Conservation (phyloP, 1,140 invertebrate genomes). For the Drosophila sp. region DNA sequence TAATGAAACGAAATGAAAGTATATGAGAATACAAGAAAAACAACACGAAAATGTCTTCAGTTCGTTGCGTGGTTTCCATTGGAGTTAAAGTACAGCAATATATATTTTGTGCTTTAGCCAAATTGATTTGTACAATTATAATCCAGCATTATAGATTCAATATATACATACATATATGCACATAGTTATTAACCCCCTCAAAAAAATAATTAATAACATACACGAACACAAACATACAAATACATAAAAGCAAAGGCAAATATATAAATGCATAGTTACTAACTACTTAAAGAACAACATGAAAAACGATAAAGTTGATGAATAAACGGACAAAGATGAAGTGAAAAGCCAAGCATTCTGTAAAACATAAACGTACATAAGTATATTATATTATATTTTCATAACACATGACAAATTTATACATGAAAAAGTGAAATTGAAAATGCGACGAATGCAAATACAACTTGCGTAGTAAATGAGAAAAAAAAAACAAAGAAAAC, state of each 20-base stretch:
- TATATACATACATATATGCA: slow-evolving; percentile 50
- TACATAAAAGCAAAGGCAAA: slow-evolving; percentile 61
- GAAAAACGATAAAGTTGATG: slow-evolving; percentile 1
- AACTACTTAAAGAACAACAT: slow-evolving; percentile 52
- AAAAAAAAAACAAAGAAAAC: slow-evolving; percentile 66
- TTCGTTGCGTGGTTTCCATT: slow-evolving; percentile 77
- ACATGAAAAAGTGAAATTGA: slow-evolving; percentile 63
- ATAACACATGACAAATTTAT: slow-evolving; percentile 83
- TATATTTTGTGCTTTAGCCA: slow-evolving; percentile 69
- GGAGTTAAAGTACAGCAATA: slow-evolving; percentile 53
- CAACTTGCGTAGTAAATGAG: slow-evolving; percentile 80
- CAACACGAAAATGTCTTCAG: slow-evolving; percentile 65
- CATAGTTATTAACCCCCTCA: slow-evolving; percentile 45
- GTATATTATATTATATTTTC: slow-evolving; percentile 83
- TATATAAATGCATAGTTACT: slow-evolving; percentile 77
- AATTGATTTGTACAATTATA: slow-evolving; percentile 76
- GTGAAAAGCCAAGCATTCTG: slow-evolving; percentile 75
- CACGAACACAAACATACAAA: slow-evolving; percentile 30
- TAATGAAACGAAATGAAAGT: slow-evolving; percentile 38
- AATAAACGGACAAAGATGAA: slow-evolving; percentile 8
- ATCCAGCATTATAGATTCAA: slow-evolving; percentile 47
- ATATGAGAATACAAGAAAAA: slow-evolving; percentile 22
- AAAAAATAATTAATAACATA: slow-evolving; percentile 17
- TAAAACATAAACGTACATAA: slow-evolving; percentile 82
- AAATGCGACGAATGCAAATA: slow-evolving; percentile 72